Base-by-base conservation (phyloP, 2,797 vertebrate genomes). In the Helostoma temminkii region DNA sequence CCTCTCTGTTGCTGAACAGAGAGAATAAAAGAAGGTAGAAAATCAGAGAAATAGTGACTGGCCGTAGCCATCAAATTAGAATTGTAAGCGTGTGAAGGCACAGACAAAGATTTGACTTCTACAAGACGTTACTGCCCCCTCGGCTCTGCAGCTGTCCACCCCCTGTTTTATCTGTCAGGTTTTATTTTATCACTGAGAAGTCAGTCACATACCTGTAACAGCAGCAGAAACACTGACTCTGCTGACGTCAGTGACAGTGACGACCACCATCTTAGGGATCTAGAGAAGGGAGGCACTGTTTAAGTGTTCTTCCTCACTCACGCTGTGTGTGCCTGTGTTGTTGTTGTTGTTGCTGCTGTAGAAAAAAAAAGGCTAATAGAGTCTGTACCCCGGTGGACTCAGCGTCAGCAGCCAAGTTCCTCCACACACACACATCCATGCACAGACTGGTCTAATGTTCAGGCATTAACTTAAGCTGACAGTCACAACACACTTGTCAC, bases 211-310 rank as follows among this genome's bases (percentile, higher is more conserved):
- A 84, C 81, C 79, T 83, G 80, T 70, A 36, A 72, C 32, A 62
- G 58, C 66, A 37, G 66, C 70, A 67, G 63, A 81, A 68, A 71
- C 80, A 56, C 67, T 73, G 80, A 65, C 54, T 70, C 24, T 25
- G 73, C 73, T 74, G 76, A 81, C 73, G 53, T 73, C 74, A 78
- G 50, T 61, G 75, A 80, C 78, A 66, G 66, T 60, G 66, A 83
- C 48, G 57, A 18, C 61, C 45, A 45, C 77, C 80, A 84, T 89
- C 78, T 88, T 81, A 76, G 47, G 30, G 52, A 58, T 77, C 56
- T 73, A 61, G 66, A 64, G 72, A 21, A 15, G 49, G 22, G 47
- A 65, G 71, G 54, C 63, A 9, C 26, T 55, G 63, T 77, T 68
- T 36, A 77, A 53, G 71, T 43, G n/a, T 22, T 48, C 65, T 57